A percentile compares a stretch with the other conserved stretches of the same genome.
Conservation (phyloP, 2,113 vertebrate species). For the Thamnaconus septentrionalis region DNA sequence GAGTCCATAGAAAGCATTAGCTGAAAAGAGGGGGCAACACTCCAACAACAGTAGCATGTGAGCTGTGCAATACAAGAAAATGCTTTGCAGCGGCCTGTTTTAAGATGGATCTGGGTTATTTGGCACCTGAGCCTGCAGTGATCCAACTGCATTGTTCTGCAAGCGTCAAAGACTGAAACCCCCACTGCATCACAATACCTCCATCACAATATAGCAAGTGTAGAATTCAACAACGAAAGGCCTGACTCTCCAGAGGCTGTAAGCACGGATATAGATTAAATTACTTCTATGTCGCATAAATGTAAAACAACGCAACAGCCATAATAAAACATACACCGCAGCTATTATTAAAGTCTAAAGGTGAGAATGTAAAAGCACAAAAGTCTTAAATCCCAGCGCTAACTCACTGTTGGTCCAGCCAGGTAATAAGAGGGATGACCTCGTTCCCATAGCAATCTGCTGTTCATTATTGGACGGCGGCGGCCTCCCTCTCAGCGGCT, state of each 20-base stretch:
- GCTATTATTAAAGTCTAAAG: constrained; percentile 35
- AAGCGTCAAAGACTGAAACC: too few species aligned
- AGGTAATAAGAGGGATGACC: constrained; percentile 49
- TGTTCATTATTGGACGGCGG: constrained; percentile 52
- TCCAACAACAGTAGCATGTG: too few species aligned
- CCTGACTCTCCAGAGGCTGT: background rate
- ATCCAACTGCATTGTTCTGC: too few species aligned
- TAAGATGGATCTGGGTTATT: too few species aligned
- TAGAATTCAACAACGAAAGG: background rate
- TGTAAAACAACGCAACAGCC: background rate
- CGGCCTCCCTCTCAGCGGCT: constrained; percentile 35
- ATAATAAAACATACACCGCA: background rate
- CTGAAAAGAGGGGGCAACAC: too few species aligned
- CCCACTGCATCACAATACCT: too few species aligned
- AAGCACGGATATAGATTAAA: constrained; percentile 3
- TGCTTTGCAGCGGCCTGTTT: too few species aligned
- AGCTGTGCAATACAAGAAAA: too few species aligned
- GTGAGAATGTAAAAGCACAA: constrained; percentile 21
- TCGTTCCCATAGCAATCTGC: constrained; percentile 61
- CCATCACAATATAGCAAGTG: too few species aligned
- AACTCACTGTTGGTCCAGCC: constrained; percentile 47
- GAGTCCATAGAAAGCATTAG: too few species aligned
- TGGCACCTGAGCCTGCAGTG: too few species aligned
- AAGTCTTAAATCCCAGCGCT: constrained; percentile 36
- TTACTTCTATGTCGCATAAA: constrained; percentile 10